Base-by-base conservation (phyloP, 2,797 vertebrate species). In the Danio choprae region DNA sequence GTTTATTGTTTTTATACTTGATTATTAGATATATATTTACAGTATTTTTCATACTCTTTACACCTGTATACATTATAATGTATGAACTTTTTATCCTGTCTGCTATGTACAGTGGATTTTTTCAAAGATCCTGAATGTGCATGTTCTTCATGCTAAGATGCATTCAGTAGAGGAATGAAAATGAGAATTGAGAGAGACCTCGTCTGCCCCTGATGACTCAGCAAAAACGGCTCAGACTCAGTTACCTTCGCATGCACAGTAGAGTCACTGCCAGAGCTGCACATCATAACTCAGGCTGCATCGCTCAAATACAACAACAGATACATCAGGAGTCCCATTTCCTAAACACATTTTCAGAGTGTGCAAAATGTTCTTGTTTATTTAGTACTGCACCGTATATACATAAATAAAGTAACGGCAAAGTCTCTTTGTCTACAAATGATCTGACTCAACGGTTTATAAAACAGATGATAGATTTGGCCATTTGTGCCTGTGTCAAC, bases 141-240 rank as follows among this genome's bases (percentile, higher is more conserved):
- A 29, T 29, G 29, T 29, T 51, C 29, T 50, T 62, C 29, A 56
- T 46, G 36, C 46, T 64, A 60, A 44, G 64, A 20, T 44, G 73
- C 60, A 79, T 38, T 65, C 65, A 64, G 13, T 48, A 38, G 50
- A n/a, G 48, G 36, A 80, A 63, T 22, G 16, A 40, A 7, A 73
- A 44, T 20, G 36, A 78, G 44, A 29, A 55, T 46, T 36, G 44
- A 65, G 43, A 36, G 51, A 77, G 69, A 59, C 46, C 63, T 82
- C 4, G 8, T 29, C 13, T 46, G 59, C 48, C 62, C 65, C 41
- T 72, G 77, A 77, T 82, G 79, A 85, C 56, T 83, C 79, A 51
- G 64, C 76, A 81, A 7, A 81, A 65, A 70, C 18, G 56, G 36
- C 18, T 73, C 40, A 48, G 73, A 53, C 50, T 56, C 62, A 2